Base-by-base conservation (phyloP, 2,888 invertebrate genomes). In the Tetramorium bicarinatum region DNA sequence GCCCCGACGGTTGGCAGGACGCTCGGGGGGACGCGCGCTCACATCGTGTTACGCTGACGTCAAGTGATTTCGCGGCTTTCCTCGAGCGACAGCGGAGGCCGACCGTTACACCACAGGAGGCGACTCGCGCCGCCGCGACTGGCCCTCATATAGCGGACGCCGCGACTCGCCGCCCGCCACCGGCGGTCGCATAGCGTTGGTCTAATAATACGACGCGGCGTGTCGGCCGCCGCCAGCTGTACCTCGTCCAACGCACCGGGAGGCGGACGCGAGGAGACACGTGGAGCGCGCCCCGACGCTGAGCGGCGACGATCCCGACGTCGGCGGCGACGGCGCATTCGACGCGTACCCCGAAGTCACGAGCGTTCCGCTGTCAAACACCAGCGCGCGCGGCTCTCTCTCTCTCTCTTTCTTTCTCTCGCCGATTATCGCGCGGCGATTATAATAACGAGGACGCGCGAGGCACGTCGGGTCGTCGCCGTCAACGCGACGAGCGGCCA, bases 41-140 rank as follows among this genome's bases (percentile, higher is more conserved):
- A 87, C 90, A 89, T 89, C 75, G 83, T 74, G 87, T 83, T 88
- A 88, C 74, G 89, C 85, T 87, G 87, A 89, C 89, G 89, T 89
- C 90, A 82, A 87, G 80, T 59, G 72, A 85, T 87, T 85, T 86
- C 82, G 77, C 74, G 75, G 67, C 84, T 86, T 79, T 67, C 61
- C 72, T 88, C 66, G 77, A 72, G 67, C 6, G 52, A 11, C 74
- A 41, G 25, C 66, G 41, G 54, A 34, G 47, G 71, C 34, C 47
- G 21, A 72, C 49, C 72, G 79, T 80, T 80, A 80, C 59, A 59
- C 34, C 18, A 29, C 34, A 71, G 44, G 44, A 47, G 44, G 56
- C 21, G 56, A 79, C 21, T 15, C 59, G 21, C 59, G 69, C 41
- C 67, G 41, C 66, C 76, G 9, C 76, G 85, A 86, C 84, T 87